These are phyloP conservation scores for Amblyraja radiata DNA, from an alignment of 2,797 vertebrate genomes.

Conservation along the genomic window DNA sequence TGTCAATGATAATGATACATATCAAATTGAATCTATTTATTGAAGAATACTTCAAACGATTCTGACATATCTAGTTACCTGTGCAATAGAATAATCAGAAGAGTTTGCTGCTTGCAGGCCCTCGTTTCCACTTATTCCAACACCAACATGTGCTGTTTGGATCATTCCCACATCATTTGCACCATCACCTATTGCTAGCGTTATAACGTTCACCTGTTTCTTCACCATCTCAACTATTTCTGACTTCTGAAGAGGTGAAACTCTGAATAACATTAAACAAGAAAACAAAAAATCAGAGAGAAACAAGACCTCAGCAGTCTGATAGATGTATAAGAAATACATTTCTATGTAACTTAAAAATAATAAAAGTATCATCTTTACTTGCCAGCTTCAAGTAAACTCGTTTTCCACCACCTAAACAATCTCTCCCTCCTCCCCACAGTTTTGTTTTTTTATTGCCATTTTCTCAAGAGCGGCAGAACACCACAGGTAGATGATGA, in stretches of 20 bases:
- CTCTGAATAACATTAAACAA: slow-evolving; percentile 58
- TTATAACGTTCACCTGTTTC: slow-evolving; percentile 94
- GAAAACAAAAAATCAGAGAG: neutral
- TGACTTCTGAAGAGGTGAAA: slow-evolving; percentile 97
- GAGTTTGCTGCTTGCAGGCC: slow-evolving; percentile 96
- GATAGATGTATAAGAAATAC: neutral
- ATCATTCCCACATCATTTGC: slow-evolving; percentile 99
- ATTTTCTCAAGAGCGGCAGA: neutral
- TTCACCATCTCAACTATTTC: slow-evolving; percentile 99
- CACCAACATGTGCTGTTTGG: slow-evolving; percentile 90
- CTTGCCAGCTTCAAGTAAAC: neutral
- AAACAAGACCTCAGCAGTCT: neutral
- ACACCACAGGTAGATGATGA: neutral
- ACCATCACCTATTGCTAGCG: slow-evolving; percentile 88
- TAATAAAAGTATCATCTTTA: neutral
- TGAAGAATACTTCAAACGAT: neutral
- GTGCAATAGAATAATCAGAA: slow-evolving; percentile 95
- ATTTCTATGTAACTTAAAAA: neutral
- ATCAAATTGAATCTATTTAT: neutral
- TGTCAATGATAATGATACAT: neutral
- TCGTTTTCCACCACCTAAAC: neutral
- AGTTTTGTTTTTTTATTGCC: neutral
- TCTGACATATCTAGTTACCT: slow-evolving; percentile 59
- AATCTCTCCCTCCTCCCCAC: neutral
- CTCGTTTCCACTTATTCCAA: slow-evolving; percentile 96